These are phyloP conservation scores for Seriola aureovittata DNA, from an alignment of 2,113 vertebrate species.

Conservation along the genomic window DNA sequence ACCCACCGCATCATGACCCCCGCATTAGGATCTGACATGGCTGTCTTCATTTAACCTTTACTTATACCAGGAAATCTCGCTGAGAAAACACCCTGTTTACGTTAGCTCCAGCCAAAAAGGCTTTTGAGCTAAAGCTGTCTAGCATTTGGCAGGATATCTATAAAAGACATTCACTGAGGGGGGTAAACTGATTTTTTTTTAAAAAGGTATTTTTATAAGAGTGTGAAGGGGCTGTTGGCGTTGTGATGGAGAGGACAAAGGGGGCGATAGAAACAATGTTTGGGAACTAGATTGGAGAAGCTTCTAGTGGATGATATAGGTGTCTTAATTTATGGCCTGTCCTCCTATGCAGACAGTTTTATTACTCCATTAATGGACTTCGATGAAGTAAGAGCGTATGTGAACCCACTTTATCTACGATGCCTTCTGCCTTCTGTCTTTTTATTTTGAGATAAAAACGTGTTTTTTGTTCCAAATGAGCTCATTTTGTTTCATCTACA, in stretches of 20 bases:
- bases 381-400: constrained; percentile 55
- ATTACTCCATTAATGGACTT: constrained; percentile 74
- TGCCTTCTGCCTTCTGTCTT: constrained; percentile 28
- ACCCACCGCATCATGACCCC: constrained; percentile 62
- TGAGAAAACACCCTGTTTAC: constrained; percentile 56
- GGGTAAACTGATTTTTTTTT: constrained; percentile 17
- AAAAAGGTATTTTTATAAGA: constrained; percentile 3
- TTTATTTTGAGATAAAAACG: constrained; percentile 44
- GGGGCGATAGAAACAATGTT: constrained; percentile 1
- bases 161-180: constrained; percentile 3
- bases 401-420: constrained; percentile 51
- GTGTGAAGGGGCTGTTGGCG: constrained; percentile 33
- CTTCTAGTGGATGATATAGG: constrained; percentile 51
- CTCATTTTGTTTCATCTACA: constrained; percentile 30
- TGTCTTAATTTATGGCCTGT: constrained; percentile 61
- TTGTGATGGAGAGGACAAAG: constrained; percentile 34
- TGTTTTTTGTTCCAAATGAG: constrained; percentile 26
- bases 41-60: constrained; percentile 82
- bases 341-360: constrained; percentile 64
- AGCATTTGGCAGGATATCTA: constrained; percentile 41
- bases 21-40: constrained; percentile 66
- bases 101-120: constrained; percentile 46
- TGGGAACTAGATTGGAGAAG: constrained; percentile 30
- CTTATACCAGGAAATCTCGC: constrained; percentile 65
- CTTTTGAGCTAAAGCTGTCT: constrained; percentile 39